A percentile compares a stretch with the other conserved stretches of the same genome.
phyloP scores from a whole-genome alignment of 2,797 vertebrate genomes.

The Gila robusta region DNA sequence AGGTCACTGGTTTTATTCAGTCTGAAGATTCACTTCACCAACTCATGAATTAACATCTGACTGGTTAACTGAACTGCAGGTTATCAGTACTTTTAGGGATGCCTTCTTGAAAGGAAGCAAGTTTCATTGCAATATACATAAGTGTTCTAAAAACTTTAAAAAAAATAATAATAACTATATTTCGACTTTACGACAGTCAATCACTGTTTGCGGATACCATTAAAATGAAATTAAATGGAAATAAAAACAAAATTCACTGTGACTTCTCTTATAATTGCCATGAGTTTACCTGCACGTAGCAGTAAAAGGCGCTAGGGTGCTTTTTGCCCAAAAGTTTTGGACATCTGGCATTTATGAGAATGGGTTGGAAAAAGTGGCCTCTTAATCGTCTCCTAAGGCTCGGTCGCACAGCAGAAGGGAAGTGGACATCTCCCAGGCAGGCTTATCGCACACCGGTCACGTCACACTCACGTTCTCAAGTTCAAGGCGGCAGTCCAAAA shows the following conservation, averaged over 20 bases:
- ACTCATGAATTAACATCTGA: neutral
- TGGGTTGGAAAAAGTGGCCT: neutral
- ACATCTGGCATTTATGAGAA: neutral
- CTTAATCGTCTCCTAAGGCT: neutral
- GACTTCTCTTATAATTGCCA: neutral
- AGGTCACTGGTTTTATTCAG: neutral
- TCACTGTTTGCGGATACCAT: neutral
- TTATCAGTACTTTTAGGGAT: neutral
- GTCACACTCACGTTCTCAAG: neutral
- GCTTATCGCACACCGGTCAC: neutral
- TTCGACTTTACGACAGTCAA: neutral
- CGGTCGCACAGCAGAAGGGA: neutral
- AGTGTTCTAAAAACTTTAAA: neutral
- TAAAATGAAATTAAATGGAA: neutral
- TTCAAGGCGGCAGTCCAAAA: too few relatives aligned
- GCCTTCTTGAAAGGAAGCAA: too few relatives aligned
- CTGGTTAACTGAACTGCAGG: neutral
- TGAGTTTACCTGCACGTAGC: neutral
- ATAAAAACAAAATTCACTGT: neutral
- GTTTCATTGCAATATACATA: neutral
- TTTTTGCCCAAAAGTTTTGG: too few relatives aligned
- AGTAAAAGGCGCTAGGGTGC: neutral
- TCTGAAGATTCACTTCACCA: neutral
- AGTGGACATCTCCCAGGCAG: too few relatives aligned
- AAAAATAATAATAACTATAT: too few relatives aligned